These are phyloP conservation scores for Timema podura DNA, from an alignment of 2,888 invertebrate species.

Conservation along the genomic window DNA sequence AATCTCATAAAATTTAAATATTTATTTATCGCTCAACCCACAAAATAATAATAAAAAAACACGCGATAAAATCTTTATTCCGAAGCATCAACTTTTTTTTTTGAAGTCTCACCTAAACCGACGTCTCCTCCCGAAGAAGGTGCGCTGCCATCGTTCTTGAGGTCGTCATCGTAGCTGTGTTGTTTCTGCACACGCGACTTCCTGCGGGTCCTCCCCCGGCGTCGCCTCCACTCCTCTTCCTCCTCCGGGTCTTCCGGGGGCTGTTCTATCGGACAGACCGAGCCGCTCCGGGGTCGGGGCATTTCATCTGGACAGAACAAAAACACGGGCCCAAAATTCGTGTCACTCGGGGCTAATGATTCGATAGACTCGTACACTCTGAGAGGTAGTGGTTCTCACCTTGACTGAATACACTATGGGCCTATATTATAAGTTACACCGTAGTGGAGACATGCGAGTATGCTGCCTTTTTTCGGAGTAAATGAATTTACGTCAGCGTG, in stretches of 20 bases:
- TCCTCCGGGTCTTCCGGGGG: constrained; percentile 49
- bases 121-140: constrained; percentile 33
- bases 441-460: neutral
- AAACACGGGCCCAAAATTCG: too few species aligned
- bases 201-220: constrained; percentile 44
- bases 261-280: constrained; percentile 9
- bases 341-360: too few species aligned
- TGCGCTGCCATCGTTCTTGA: constrained; percentile 44
- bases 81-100: too few species aligned
- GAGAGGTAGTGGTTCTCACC: neutral
- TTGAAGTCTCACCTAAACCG: constrained; percentile 32
- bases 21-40: too few species aligned
- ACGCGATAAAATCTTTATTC: too few species aligned
- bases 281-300: neutral
- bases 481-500: too few species aligned
- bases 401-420: too few species aligned
- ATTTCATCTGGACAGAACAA: too few species aligned
- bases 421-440: too few species aligned
- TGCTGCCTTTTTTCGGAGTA: too few species aligned
- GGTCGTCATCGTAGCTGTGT: constrained; percentile 81
- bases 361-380: neutral
- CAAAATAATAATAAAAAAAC: too few species aligned
- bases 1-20: too few species aligned
- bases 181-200: constrained; percentile 65
- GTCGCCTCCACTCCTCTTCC: constrained; percentile 42